A percentile compares a stretch with the other conserved stretches of the same genome.
phyloP scores from a whole-genome alignment of 2,113 vertebrate genomes.

The Pterocles burchelli region DNA sequence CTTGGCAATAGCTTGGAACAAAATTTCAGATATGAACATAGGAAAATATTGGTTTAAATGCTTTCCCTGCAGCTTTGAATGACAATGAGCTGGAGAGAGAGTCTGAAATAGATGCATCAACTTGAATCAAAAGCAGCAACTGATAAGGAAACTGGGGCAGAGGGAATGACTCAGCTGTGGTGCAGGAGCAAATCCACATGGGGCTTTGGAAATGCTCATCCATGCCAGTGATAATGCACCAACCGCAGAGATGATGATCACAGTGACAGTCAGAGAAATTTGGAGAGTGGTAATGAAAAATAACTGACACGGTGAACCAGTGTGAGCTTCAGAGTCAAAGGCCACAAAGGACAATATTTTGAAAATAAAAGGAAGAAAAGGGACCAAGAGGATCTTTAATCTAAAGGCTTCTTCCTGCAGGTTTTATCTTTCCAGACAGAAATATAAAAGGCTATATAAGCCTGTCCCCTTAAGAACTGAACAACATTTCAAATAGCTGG shows the following conservation, averaged over 20 bases:
- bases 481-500: not conserved
- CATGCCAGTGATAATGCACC: slow-evolving; percentile 36
- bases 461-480: slow-evolving; percentile 29
- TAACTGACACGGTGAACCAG: not conserved
- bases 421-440: slow-evolving; percentile 37
- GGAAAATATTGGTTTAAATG: slow-evolving; percentile 38
- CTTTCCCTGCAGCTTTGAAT: slow-evolving; percentile 50
- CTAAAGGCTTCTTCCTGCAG: slow-evolving; percentile 40
- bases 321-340: slow-evolving; percentile 47
- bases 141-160: slow-evolving; percentile 64
- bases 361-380: slow-evolving; percentile 43
- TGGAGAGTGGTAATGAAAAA: slow-evolving; percentile 23
- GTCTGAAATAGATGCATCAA: slow-evolving; percentile 45
- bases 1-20: slow-evolving; percentile 6
- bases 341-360: not conserved
- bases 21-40: not conserved
- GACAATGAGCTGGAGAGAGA: slow-evolving; percentile 40
- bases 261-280: slow-evolving; percentile 38
- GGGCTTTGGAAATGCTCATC: slow-evolving; percentile 54
- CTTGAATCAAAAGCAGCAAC: slow-evolving; percentile 42
- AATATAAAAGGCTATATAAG: not conserved
- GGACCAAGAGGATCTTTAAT: slow-evolving; percentile 18
- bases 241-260: slow-evolving; percentile 14
- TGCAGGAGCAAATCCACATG: slow-evolving; percentile 44
- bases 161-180: slow-evolving; percentile 63